phyloP scores from a whole-genome alignment of 2,113 vertebrate genomes.

The Sceloporus undulatus region DNA sequence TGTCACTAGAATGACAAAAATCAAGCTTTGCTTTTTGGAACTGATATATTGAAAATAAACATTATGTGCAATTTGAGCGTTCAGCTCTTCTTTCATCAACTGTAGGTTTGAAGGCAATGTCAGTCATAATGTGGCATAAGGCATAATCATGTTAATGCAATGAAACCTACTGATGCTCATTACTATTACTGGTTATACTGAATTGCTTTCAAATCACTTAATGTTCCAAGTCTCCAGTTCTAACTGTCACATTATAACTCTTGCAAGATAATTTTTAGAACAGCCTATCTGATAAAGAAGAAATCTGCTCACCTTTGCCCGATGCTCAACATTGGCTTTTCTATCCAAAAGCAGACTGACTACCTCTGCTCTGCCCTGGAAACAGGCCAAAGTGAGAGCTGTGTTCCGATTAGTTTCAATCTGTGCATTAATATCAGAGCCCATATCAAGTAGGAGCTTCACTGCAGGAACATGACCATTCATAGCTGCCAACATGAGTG shows the following conservation, averaged over 20 bases:
- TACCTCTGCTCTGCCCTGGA: constrained; percentile 97
- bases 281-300: background rate
- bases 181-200: background rate
- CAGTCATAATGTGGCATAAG: background rate
- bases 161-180: background rate
- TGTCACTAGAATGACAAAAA: too few species aligned
- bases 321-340: constrained; percentile 98
- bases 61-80: background rate
- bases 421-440: constrained; percentile 98
- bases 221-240: background rate
- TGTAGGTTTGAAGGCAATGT: background rate
- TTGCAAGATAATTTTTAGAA: background rate
- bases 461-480: constrained; percentile 97
- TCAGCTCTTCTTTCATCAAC: background rate
- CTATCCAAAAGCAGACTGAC: constrained; percentile 97
- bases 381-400: constrained; percentile 96
- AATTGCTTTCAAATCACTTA: background rate
- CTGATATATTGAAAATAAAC: background rate
- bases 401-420: constrained; percentile 99
- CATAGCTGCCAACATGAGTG: constrained; percentile 98
- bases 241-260: background rate
- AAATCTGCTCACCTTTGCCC: constrained; percentile 88
- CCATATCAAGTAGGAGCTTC: constrained; percentile 97
- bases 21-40: too few species aligned
- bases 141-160: background rate